Percentiles rank a stretch among this genome's conserved stretches.
phyloP scores from a whole-genome alignment of 2,888 invertebrate species.

The Zele albiditarsus region DNA sequence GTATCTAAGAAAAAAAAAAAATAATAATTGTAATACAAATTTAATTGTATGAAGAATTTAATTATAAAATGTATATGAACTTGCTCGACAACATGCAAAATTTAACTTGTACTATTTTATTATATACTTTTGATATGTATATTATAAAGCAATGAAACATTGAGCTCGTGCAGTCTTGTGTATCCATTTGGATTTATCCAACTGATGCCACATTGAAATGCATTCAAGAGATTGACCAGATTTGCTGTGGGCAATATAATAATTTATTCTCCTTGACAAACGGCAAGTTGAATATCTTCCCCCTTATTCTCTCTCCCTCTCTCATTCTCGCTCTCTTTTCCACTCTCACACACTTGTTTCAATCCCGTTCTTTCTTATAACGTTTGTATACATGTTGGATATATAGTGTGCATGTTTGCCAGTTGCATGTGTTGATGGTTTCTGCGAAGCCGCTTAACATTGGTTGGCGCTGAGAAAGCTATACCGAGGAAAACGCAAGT shows the following conservation, averaged over 20 bases:
- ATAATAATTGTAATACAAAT: too few species aligned
- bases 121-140: constrained; percentile 1
- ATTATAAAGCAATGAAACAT: background rate
- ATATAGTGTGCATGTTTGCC: background rate
- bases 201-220: constrained; percentile 50
- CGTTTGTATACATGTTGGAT: background rate
- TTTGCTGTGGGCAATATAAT: constrained; percentile 62
- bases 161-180: background rate
- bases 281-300: constrained; percentile 37
- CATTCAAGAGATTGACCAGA: constrained; percentile 61
- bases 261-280: constrained; percentile 59
- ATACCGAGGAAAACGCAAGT: constrained; percentile 64
- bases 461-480: constrained; percentile 46
- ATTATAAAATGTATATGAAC: background rate
- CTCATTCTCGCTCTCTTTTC: background rate
- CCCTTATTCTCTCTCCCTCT: constrained; percentile 19
- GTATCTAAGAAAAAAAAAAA: background rate
- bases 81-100: background rate
- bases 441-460: constrained; percentile 65
- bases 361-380: too few species aligned
- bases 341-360: background rate
- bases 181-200: constrained; percentile 5
- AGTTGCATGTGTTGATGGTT: constrained; percentile 57
- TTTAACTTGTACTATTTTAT: background rate
- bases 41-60: background rate